Evolutionary conservation across 2,888 invertebrate genomes (phyloP).

Genomic region (Podotricha telesiphe): DNA sequence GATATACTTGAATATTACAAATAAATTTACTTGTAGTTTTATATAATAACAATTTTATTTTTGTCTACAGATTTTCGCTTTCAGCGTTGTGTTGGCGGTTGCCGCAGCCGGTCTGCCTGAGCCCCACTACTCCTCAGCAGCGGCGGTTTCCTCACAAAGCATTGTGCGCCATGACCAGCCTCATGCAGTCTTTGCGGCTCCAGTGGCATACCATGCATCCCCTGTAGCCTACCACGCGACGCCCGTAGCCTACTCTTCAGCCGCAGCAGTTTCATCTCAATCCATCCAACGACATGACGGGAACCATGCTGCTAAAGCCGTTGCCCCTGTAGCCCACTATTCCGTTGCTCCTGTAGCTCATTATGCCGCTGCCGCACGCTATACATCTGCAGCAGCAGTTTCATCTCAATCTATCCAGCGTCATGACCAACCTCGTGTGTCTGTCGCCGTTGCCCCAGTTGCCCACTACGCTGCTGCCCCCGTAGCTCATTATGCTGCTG

Average conservation of each 20-base stretch:
- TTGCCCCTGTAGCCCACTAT: conserved; percentile 53
- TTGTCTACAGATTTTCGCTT: conserved; percentile 39
- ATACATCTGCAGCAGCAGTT: conserved; percentile 49
- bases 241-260: conserved; percentile 58
- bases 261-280: conserved; percentile 60
- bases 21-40: background rate
- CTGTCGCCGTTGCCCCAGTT: conserved; percentile 53
- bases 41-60: background rate
- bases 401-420: conserved; percentile 55
- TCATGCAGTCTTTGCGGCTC: conserved; percentile 43
- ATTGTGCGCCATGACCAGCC: conserved; percentile 58
- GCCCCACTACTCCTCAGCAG: conserved; percentile 66
- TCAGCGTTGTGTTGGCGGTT: conserved; percentile 71
- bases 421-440: conserved; percentile 54
- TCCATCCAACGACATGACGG: conserved; percentile 63
- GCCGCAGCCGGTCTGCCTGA: conserved; percentile 67
- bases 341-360: conserved; percentile 53
- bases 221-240: conserved; percentile 54
- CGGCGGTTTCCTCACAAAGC: conserved; percentile 71
- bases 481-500: conserved; percentile 35
- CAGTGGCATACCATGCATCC: conserved; percentile 51
- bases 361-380: conserved; percentile 47
- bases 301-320: conserved; percentile 43
- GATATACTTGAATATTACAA: background rate
- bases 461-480: conserved; percentile 50